Evolutionary conservation across 2,888 invertebrate species (phyloP).

Genomic region (Oxytorus armatus): DNA sequence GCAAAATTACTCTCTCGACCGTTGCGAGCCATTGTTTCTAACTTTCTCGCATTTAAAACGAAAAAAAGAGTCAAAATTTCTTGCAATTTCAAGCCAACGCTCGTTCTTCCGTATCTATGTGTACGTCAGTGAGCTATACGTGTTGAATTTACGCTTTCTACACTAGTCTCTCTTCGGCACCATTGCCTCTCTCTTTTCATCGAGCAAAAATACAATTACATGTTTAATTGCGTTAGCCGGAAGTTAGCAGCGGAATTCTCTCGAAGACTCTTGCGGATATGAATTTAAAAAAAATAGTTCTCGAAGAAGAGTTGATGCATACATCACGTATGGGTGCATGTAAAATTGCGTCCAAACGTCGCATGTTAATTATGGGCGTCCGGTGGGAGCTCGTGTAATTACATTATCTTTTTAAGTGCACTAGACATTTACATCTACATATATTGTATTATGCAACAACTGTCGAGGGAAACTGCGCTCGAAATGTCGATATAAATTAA

Average conservation of each 20-base stretch:
- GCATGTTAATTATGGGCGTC: constrained; percentile 63
- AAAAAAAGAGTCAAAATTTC: constrained; percentile 31
- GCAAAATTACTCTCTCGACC: background rate
- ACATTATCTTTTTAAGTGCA: constrained; percentile 44
- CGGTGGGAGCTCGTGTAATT: constrained; percentile 62
- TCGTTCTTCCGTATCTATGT: constrained; percentile 7
- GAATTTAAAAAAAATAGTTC: constrained; percentile 4
- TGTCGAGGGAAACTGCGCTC: background rate
- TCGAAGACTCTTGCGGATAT: constrained; percentile 12
- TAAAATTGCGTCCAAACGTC: constrained; percentile 39
- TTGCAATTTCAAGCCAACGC: constrained; percentile 24
- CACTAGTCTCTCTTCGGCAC: background rate
- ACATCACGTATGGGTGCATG: background rate
- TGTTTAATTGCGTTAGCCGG: constrained; percentile 45
- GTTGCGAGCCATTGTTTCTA: background rate
- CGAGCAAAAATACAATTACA: constrained; percentile 40
- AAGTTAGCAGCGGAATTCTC: background rate
- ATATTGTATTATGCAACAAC: background rate
- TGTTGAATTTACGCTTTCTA: constrained; percentile 60
- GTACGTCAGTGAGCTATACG: background rate
- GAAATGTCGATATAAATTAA: background rate
- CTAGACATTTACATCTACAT: background rate
- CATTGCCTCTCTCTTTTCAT: constrained; percentile 48
- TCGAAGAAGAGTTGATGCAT: background rate
- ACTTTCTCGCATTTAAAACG: constrained; percentile 49